Evolutionary conservation across 2,888 invertebrate genomes (phyloP).

Genomic region (Abrostola triplasia): DNA sequence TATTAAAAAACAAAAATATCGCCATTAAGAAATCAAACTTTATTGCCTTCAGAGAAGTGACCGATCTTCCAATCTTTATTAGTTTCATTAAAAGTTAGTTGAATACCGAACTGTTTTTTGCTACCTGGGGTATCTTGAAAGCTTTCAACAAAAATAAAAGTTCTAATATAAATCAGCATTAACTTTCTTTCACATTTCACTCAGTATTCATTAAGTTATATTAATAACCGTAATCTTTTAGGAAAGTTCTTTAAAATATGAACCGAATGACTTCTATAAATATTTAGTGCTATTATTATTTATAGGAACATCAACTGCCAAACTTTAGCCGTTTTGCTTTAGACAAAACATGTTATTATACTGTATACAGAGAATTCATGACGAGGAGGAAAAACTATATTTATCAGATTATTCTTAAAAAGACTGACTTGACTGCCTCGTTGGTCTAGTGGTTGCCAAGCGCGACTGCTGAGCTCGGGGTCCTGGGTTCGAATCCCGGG

Average conservation of each 20-base stretch:
- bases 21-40: constrained; percentile 2
- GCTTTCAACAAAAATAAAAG: constrained; percentile 6
- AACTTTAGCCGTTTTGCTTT: too few relatives aligned
- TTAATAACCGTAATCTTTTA: neutral
- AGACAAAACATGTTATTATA: too few relatives aligned
- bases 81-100: constrained; percentile 25
- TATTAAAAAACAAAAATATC: neutral
- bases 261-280: neutral
- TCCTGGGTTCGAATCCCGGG: too few relatives aligned
- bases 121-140: neutral
- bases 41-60: constrained; percentile 4
- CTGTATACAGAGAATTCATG: too few relatives aligned
- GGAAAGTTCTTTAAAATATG: neutral
- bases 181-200: neutral
- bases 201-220: neutral
- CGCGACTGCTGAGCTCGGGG: too few relatives aligned
- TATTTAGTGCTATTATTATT: too few relatives aligned
- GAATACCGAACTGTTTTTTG: neutral
- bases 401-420: too few relatives aligned
- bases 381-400: too few relatives aligned
- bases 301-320: too few relatives aligned
- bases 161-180: neutral
- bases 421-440: too few relatives aligned
- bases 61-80: neutral
- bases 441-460: too few relatives aligned